Evolutionary conservation across 1,140 invertebrate genomes (phyloP), one percentile per base, ranked within the genome.

Genomic region (Drosophila guanche): DNA sequence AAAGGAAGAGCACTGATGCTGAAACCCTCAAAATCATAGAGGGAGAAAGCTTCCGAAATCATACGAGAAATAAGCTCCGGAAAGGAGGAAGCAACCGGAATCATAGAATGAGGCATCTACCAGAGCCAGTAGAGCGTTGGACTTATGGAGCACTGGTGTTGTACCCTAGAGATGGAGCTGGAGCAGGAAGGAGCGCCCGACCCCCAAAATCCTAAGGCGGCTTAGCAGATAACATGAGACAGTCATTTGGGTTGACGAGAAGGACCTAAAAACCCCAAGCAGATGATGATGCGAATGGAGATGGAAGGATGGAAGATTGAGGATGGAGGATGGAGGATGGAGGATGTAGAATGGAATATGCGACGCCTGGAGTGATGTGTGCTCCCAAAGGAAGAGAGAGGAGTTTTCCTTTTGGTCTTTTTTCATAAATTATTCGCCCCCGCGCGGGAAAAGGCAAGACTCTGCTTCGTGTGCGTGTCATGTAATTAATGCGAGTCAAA

Each of bases 171-270:
- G 29, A 33, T 33, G 27, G 5, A 29, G 25, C 4, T 27, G 25
- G 25, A 5, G 25, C 5, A 0, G 27, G 27, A 29, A 2, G 27
- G 27, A 7, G 6, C 7, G 6, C 27, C 27, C 33, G 4, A 4
- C 8, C 29, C 29, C 7, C 29, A 37, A 37, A 37, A 37, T 37
- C 33, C 33, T 85, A 85, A 86, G 81, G 70, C 80, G 72, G 80
- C 80, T 86, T 86, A 85, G 77, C 81, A 86, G 80, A 80, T 85
- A 85, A 85, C 80, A 85, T 76, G 80, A 86, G 80, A 85, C 81
- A 85, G 80, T 86, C 81, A 85, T 86, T 86, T 85, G 81, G 53
- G 76, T 69, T 85, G 77, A 86, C 78, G 78, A 84, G 80, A 62
- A 75, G 52, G 61, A 56, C 60, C 51, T 42, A 52, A 60, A 60